A percentile compares a stretch with the other conserved stretches of the same genome.
Evolutionary conservation across 1,140 invertebrate genomes (phyloP).

Genomic region (Dinoponera quadriceps): DNA sequence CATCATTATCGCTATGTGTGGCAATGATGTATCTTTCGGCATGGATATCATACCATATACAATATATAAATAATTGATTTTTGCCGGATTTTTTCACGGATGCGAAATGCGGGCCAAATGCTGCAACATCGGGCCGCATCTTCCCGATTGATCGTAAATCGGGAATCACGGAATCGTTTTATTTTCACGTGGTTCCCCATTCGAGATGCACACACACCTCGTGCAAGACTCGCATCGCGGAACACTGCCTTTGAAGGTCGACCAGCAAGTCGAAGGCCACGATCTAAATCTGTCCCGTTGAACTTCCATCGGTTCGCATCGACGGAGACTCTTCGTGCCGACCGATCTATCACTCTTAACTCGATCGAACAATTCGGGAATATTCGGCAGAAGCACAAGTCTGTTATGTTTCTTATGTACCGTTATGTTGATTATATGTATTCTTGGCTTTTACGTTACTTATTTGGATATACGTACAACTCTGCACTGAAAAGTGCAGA

Average conservation of each 20-base stretch:
- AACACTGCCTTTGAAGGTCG: slow-evolving; percentile 50
- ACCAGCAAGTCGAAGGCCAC: slow-evolving; percentile 58
- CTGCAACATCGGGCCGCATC: background rate
- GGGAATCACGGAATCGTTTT: slow-evolving; percentile 10
- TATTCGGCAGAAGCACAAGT: background rate
- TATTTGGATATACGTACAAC: background rate
- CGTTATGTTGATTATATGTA: background rate
- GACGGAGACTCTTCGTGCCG: slow-evolving; percentile 23
- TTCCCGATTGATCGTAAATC: slow-evolving; percentile 40
- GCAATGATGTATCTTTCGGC: background rate
- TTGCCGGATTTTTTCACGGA: too few species aligned
- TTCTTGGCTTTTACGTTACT: background rate
- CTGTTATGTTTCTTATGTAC: background rate
- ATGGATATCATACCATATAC: background rate
- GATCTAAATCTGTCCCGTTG: slow-evolving; percentile 71
- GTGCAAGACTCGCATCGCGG: background rate
- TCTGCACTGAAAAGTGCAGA: too few species aligned
- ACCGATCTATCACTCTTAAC: slow-evolving; percentile 37
- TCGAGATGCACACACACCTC: background rate
- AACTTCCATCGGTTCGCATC: slow-evolving; percentile 59
- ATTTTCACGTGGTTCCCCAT: slow-evolving; percentile 21
- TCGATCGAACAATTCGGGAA: slow-evolving; percentile 28
- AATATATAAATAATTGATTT: background rate
- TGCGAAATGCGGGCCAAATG: background rate
- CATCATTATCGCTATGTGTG: background rate